These are phyloP conservation scores for Ophraella communa DNA, from an alignment of 2,888 invertebrate genomes.

Conservation along the genomic window DNA sequence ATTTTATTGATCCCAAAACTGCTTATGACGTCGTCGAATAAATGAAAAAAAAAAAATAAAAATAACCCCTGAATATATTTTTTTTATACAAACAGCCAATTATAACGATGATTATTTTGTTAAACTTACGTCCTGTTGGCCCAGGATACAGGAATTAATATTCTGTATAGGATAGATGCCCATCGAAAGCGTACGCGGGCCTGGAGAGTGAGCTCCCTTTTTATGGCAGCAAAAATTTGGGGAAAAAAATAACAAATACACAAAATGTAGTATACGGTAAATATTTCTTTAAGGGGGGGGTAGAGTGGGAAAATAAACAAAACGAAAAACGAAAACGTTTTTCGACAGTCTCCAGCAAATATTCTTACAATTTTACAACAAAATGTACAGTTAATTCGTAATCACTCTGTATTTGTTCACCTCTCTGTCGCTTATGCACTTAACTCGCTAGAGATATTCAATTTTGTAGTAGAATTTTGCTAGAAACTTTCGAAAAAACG, in stretches of 20 bases:
- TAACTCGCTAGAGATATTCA: background rate
- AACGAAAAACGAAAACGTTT: background rate
- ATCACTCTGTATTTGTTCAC: too few relatives aligned
- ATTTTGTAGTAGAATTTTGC: background rate
- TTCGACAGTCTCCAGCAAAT: slow-evolving; percentile 10
- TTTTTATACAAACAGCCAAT: background rate
- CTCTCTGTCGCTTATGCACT: background rate
- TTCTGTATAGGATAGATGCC: slow-evolving; percentile 89
- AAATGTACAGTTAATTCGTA: too few relatives aligned
- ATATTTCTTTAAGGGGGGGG: too few relatives aligned
- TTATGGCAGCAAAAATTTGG: slow-evolving; percentile 64
- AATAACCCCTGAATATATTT: too few relatives aligned
- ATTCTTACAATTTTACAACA: too few relatives aligned
- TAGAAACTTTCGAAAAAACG: background rate
- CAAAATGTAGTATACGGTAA: slow-evolving; percentile 58
- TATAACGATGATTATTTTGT: background rate
- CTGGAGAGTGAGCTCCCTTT: slow-evolving; percentile 90
- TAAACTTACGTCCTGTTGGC: slow-evolving; percentile 86
- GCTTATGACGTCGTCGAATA: too few relatives aligned
- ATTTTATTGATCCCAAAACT: too few relatives aligned
- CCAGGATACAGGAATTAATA: slow-evolving; percentile 86
- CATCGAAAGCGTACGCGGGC: slow-evolving; percentile 88
- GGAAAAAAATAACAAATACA: slow-evolving; percentile 60
- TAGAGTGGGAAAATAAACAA: too few relatives aligned
- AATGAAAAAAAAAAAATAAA: too few relatives aligned